Percentiles rank a stretch among this genome's conserved stretches.
Conservation (phyloP, 2,888 invertebrate species). For the Microchrysa polita region DNA sequence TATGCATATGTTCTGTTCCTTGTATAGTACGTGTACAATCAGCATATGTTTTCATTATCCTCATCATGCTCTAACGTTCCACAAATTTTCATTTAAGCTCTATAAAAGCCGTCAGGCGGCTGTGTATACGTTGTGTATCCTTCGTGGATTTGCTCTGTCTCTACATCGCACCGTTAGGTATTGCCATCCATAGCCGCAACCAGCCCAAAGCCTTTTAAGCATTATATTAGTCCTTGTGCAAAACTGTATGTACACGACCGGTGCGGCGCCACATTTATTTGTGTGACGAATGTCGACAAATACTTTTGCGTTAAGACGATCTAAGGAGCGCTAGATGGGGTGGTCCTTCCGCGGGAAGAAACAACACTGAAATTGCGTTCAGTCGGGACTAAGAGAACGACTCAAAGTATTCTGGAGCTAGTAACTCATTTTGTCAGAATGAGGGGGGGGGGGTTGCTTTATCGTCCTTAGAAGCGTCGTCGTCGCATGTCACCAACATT, state of each 20-base stretch:
- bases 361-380: not conserved
- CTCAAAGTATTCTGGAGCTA: constrained; percentile 20
- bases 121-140: not conserved
- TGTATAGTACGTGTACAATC: constrained; percentile 13
- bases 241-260: too few species aligned
- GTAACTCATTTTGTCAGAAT: constrained; percentile 35
- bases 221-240: constrained; percentile 25
- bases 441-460: constrained; percentile 20
- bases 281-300: constrained; percentile 25
- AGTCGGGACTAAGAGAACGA: constrained; percentile 5
- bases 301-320: not conserved
- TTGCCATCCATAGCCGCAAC: too few species aligned
- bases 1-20: constrained; percentile 8
- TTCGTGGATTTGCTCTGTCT: not conserved
- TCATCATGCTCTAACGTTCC: constrained; percentile 22
- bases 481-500: constrained; percentile 31
- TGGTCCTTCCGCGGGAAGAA: not conserved
- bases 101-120: constrained; percentile 3
- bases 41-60: constrained; percentile 46
- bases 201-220: not conserved
- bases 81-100: constrained; percentile 42
- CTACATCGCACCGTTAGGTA: too few species aligned
- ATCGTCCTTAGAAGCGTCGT: constrained; percentile 32
- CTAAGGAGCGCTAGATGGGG: not conserved
- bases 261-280: constrained; percentile 28